Base-by-base conservation (phyloP, 2,113 vertebrate species). In the Theropithecus gelada region DNA sequence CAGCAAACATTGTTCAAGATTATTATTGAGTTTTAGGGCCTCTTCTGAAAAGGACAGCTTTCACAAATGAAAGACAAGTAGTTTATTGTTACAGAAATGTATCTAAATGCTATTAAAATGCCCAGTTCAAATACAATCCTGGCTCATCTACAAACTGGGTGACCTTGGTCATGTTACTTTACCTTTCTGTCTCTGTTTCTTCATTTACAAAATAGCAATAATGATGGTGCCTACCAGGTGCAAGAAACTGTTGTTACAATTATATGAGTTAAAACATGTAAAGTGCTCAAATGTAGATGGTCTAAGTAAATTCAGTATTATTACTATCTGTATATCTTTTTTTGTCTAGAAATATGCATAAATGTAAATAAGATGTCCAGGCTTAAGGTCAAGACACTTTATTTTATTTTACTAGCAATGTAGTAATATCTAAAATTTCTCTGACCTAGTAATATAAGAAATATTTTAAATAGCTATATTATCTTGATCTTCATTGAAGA, bases 101-200 rank as follows among this genome's bases (percentile, higher is more conserved):
- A 96, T 3, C 85, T 55, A 70, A n/a, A 50, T 94, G 32, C 57
- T 88, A 84, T 3, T n/a, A 88, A 98, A 94, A 97, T 84, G 95
- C 12, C 12, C 50, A 25, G 55, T 97, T 93, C 66, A 94, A 79
- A 76, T n/a, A 85, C 22, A 96, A 90, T 30, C 50, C 72, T 14
- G 72, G 35, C n/a, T 90, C 40, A 66, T 50, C 20, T 38, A 73
- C 22, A 93, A 72, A 87, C 45, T 45, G 30, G 27, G 17, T 73
- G 57, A 90, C 7, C 35, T 23, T 50, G n/a, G 55, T 66, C 55
- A 55, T 70, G 16, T 92, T 80, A 50, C 20, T 81, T 52, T 73
- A 59, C 64, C 57, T 73, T 79, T 70, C 68, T 86, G 40, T 75
- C 35, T 94, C 55, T 10, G 55, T 50, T 93, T 93, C 40, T 43